These are phyloP conservation scores for Sesamia inferens DNA, from an alignment of 2,888 invertebrate species.

Conservation along the genomic window DNA sequence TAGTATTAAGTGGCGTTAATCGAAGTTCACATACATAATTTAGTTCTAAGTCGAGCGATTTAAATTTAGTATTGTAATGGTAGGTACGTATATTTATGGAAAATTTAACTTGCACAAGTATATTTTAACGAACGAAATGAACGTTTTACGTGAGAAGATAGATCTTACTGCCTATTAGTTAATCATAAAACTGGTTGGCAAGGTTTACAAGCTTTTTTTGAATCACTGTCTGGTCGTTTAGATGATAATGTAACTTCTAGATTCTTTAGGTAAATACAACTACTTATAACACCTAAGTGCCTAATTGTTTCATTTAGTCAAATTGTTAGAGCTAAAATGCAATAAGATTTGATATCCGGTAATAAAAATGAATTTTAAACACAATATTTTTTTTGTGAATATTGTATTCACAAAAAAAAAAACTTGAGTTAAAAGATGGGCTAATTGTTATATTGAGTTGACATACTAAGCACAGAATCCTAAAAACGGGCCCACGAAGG, in stretches of 20 bases:
- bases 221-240: background rate
- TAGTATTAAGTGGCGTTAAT: slow-evolving; percentile 4
- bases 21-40: slow-evolving; percentile 45
- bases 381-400: no score
- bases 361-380: background rate
- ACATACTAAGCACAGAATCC: no score
- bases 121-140: no score
- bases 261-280: background rate
- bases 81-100: no score
- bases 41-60: slow-evolving; percentile 16
- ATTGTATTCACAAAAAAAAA: no score
- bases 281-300: background rate
- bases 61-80: background rate
- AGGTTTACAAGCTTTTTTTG: background rate
- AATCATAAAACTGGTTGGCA: slow-evolving; percentile 8
- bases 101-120: no score
- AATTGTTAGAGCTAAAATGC: background rate
- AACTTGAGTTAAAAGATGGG: no score
- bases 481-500: no score
- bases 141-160: background rate
- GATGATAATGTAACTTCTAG: background rate
- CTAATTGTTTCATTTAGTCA: background rate
- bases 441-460: no score
- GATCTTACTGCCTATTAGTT: background rate
- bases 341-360: background rate